These are phyloP conservation scores for Drosophila ironensis DNA, from an alignment of 1,140 invertebrate species.

Conservation along the genomic window DNA sequence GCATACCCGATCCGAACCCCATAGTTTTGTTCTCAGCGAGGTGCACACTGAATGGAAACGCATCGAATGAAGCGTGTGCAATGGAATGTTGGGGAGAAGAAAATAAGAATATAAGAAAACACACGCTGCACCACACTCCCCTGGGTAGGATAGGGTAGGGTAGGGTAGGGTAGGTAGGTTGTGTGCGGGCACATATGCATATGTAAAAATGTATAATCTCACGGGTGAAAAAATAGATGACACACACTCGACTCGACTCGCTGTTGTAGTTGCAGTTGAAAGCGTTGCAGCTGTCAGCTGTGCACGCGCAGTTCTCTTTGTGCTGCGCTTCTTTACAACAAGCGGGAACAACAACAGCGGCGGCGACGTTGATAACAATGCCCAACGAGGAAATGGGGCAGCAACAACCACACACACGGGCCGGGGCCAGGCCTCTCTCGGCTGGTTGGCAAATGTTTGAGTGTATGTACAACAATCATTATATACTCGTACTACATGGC, in stretches of 20 bases:
- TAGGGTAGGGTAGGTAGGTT: too few species aligned
- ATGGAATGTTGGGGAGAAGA: slow-evolving; percentile 55
- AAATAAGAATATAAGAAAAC: slow-evolving; percentile 52
- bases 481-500: background rate
- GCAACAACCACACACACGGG: slow-evolving; percentile 14
- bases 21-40: background rate
- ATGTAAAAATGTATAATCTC: slow-evolving; percentile 39
- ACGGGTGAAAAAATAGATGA: slow-evolving; percentile 53
- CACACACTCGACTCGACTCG: slow-evolving; percentile 16
- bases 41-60: slow-evolving; percentile 27
- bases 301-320: slow-evolving; percentile 66
- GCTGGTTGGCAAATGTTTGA: background rate
- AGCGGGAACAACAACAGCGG: slow-evolving; percentile 4
- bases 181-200: too few species aligned
- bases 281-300: slow-evolving; percentile 67
- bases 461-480: background rate
- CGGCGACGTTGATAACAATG: slow-evolving; percentile 59
- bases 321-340: slow-evolving; percentile 47
- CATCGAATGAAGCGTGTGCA: slow-evolving; percentile 55
- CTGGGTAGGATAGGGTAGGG: too few species aligned
- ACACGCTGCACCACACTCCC: slow-evolving; percentile 17
- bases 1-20: too few species aligned
- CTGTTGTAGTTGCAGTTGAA: slow-evolving; percentile 3
- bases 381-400: slow-evolving; percentile 49
- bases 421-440: slow-evolving; percentile 17